Evolutionary conservation across 2,888 invertebrate genomes (phyloP).

Genomic region (Caenorhabditis japonica): DNA sequence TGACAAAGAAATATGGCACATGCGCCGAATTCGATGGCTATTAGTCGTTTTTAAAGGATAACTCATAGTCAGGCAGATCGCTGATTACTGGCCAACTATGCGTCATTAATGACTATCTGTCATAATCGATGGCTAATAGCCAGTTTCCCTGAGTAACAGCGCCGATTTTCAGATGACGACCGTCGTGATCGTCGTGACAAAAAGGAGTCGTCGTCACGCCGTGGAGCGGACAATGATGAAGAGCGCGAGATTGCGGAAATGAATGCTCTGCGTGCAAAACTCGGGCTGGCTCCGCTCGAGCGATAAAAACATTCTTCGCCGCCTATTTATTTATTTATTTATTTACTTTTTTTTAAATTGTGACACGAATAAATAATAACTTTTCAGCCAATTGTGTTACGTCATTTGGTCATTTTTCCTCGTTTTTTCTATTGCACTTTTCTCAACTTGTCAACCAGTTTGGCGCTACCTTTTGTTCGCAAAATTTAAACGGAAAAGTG

Average conservation of each 20-base stretch:
- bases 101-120: no score
- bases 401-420: no score
- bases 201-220: constrained; percentile 18
- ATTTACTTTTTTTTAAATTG: constrained; percentile 3
- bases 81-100: no score
- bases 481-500: constrained; percentile 20
- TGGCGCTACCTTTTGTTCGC: constrained; percentile 36
- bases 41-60: no score
- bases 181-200: constrained; percentile 35
- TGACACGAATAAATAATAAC: constrained; percentile 7
- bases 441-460: not conserved
- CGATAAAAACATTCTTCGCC: constrained; percentile 29
- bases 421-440: not conserved
- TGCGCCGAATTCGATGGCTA: no score
- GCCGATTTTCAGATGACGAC: constrained; percentile 50
- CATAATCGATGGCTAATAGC: no score
- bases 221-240: constrained; percentile 58
- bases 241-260: constrained; percentile 79
- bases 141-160: no score
- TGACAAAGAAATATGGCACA: no score
- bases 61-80: no score
- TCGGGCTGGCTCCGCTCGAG: constrained; percentile 80
- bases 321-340: constrained; percentile 4
- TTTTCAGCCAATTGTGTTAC: no score
- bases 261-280: constrained; percentile 80